A percentile compares a stretch with the other conserved stretches of the same genome.
These are phyloP conservation scores for Aspiorhynchus laticeps DNA, from an alignment of 2,113 vertebrate species.

Conservation along the genomic window DNA sequence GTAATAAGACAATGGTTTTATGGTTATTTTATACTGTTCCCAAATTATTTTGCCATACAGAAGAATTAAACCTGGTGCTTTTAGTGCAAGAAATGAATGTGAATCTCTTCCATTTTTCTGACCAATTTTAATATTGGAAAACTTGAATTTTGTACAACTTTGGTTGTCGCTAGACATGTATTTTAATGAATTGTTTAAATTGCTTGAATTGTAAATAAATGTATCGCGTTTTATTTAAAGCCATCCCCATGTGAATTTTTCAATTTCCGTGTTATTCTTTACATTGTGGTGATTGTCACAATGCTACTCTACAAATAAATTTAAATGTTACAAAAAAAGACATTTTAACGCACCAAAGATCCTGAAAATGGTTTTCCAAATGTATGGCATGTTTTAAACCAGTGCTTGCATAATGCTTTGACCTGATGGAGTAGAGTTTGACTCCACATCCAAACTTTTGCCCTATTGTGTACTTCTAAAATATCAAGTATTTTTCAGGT, in stretches of 20 bases:
- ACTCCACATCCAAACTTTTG: not conserved
- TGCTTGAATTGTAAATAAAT: constrained; percentile 44
- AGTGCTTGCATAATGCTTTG: not conserved
- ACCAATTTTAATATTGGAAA: constrained; percentile 6
- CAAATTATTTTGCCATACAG: not conserved
- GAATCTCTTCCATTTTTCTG: not conserved
- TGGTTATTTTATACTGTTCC: not conserved
- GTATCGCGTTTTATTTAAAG: constrained; percentile 41
- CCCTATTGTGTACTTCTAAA: not conserved
- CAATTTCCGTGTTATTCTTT: not conserved
- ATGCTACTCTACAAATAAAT: not conserved
- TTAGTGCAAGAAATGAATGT: not conserved
- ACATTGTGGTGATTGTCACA: not conserved
- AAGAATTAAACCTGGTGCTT: not conserved
- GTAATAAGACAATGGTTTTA: not conserved
- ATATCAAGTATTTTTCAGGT: not conserved
- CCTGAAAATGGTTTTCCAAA: not conserved
- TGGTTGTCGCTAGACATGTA: not conserved
- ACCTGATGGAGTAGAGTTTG: not conserved
- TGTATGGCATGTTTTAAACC: not conserved
- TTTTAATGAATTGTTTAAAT: constrained; percentile 26
- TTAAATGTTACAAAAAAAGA: not conserved
- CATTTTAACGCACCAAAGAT: not conserved
- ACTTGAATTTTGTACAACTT: constrained; percentile 28
- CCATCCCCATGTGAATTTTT: not conserved